Evolutionary conservation across 2,113 vertebrate genomes (phyloP).

Genomic region (Cololabis saira): DNA sequence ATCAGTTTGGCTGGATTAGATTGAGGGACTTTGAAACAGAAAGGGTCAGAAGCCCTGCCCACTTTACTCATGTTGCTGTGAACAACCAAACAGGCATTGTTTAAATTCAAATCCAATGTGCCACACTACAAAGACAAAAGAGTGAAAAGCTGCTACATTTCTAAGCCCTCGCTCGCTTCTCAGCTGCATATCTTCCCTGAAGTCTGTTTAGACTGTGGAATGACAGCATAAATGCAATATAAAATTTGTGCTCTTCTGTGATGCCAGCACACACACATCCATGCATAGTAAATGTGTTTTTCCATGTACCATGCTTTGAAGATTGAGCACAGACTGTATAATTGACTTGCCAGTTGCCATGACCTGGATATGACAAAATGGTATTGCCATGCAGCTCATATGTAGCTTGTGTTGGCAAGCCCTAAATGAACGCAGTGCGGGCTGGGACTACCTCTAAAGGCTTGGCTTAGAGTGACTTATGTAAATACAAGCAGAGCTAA

Average conservation of each 20-base stretch:
- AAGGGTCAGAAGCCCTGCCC: too few relatives aligned
- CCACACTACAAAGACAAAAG: neutral
- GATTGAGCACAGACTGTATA: constrained; percentile 8
- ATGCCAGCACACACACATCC: constrained; percentile 5
- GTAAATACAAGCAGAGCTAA: constrained; percentile 48
- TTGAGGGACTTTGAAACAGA: too few relatives aligned
- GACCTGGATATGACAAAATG: constrained; percentile 53
- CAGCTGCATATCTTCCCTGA: neutral
- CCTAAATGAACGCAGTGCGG: constrained; percentile 24
- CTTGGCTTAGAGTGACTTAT: constrained; percentile 45
- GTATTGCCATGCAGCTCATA: constrained; percentile 30
- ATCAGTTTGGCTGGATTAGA: too few relatives aligned
- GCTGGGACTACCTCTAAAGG: constrained; percentile 27
- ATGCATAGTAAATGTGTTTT: constrained; percentile 8
- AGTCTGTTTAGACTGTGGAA: neutral
- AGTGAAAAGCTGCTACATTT: neutral
- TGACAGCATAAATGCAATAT: neutral
- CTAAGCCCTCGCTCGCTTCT: neutral
- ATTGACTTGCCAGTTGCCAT: constrained; percentile 30
- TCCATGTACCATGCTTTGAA: constrained; percentile 12
- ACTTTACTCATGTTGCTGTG: too few relatives aligned
- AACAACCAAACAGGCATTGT: too few relatives aligned
- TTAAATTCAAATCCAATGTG: too few relatives aligned
- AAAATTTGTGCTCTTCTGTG: neutral
- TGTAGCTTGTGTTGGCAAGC: constrained; percentile 32